Conservation (phyloP, 2,797 vertebrate genomes). For the Neosilurus hyrtlii region DNA sequence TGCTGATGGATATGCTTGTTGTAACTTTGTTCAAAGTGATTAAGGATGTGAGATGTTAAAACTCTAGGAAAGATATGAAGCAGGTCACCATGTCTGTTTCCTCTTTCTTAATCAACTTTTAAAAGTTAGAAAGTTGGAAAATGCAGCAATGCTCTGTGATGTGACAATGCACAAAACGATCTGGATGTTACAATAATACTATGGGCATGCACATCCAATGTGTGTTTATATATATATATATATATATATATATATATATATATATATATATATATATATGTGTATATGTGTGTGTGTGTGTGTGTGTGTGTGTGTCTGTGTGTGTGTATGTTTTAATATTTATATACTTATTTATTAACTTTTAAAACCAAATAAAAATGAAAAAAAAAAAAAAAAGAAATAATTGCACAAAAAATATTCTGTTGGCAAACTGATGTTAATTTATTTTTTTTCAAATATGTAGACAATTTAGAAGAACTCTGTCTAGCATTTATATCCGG, state of each 20-base stretch:
- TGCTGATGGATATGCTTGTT: conserved; percentile 27
- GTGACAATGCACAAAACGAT: background rate
- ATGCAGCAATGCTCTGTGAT: background rate
- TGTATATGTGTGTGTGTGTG: no score
- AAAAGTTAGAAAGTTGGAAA: background rate
- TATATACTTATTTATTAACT: background rate
- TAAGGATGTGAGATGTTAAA: background rate
- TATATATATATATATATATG: no score
- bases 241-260: no score
- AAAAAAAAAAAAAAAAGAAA: no score
- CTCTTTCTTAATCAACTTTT: background rate
- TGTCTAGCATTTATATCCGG: background rate
- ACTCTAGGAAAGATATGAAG: background rate
- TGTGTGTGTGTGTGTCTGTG: no score
- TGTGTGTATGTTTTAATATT: no score
- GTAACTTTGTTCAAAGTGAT: conserved; percentile 33
- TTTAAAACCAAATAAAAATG: background rate
- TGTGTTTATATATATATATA: background rate
- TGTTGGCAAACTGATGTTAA: background rate
- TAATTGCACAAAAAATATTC: background rate
- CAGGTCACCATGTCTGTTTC: background rate
- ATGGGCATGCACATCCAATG: background rate
- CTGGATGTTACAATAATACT: background rate
- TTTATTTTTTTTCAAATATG: background rate
- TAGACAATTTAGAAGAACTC: background rate